Percentiles rank a stretch among this genome's conserved stretches.
Evolutionary conservation across 2,797 vertebrate genomes (phyloP).

Genomic region (Tangara arthus): DNA sequence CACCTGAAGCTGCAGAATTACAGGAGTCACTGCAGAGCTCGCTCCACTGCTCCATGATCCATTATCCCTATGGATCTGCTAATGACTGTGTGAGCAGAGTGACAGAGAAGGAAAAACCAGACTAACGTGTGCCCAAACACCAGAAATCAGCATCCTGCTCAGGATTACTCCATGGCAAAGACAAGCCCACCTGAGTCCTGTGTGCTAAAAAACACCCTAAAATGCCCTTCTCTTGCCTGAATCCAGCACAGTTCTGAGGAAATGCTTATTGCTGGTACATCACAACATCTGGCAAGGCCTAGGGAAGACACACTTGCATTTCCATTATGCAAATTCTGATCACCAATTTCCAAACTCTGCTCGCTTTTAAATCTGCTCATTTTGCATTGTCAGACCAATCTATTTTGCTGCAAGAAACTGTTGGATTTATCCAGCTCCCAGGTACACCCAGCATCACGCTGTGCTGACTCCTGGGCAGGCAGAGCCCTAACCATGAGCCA

Average conservation of each 20-base stretch:
- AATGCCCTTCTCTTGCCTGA: neutral
- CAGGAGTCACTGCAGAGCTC: neutral
- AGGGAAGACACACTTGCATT: neutral
- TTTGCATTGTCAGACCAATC: neutral
- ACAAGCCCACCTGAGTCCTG: neutral
- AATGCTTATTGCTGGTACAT: neutral
- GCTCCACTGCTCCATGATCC: neutral
- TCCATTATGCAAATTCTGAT: neutral
- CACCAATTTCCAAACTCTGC: neutral
- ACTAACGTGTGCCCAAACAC: neutral
- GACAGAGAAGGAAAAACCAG: neutral
- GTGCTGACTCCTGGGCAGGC: neutral
- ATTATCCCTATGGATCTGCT: neutral
- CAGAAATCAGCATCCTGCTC: neutral
- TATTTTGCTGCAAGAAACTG: neutral
- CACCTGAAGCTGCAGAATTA: neutral
- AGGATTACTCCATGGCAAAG: neutral
- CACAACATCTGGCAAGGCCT: neutral
- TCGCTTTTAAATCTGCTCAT: neutral
- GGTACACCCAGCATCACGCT: neutral
- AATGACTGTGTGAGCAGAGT: neutral
- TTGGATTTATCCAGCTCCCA: neutral
- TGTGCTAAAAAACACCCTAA: neutral
- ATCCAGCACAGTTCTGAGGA: neutral
- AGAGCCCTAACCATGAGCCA: neutral